A percentile compares a stretch with the other conserved stretches of the same genome.
Evolutionary conservation across 2,113 vertebrate genomes (phyloP).

Genomic region (Onychostoma macrolepis): DNA sequence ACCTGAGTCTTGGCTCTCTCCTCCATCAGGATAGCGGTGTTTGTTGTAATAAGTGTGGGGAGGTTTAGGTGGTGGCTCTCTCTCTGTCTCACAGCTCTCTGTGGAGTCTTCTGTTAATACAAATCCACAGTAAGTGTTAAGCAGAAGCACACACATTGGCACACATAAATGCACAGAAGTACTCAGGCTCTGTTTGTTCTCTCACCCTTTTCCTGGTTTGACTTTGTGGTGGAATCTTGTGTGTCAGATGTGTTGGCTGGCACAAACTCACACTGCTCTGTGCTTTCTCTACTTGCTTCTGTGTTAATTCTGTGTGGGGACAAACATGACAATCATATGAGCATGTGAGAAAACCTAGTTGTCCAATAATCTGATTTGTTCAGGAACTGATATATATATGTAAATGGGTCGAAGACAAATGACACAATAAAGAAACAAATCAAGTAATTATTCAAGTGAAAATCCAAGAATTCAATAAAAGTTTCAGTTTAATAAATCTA

Average conservation of each 20-base stretch:
- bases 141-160: conserved; percentile 5
- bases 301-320: conserved; percentile 22
- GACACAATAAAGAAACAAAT: background rate
- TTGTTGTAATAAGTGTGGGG: conserved; percentile 76
- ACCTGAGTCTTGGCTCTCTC: conserved; percentile 56
- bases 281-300: conserved; percentile 21
- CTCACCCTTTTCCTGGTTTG: conserved; percentile 47
- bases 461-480: too few species aligned
- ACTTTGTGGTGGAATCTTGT: conserved; percentile 17
- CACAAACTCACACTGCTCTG: background rate
- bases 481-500: background rate
- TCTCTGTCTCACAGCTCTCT: conserved; percentile 51
- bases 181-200: conserved; percentile 10
- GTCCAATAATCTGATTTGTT: background rate
- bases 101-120: conserved; percentile 43
- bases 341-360: conserved; percentile 1
- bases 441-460: background rate
- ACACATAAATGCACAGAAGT: background rate
- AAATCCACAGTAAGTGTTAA: conserved; percentile 26
- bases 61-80: conserved; percentile 72
- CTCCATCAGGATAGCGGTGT: conserved; percentile 64
- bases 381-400: background rate
- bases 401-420: background rate
- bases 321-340: conserved; percentile 6
- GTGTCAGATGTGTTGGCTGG: conserved; percentile 11